Evolutionary conservation across 2,888 invertebrate species (phyloP).

Genomic region (Holacanthella duospinosa): DNA sequence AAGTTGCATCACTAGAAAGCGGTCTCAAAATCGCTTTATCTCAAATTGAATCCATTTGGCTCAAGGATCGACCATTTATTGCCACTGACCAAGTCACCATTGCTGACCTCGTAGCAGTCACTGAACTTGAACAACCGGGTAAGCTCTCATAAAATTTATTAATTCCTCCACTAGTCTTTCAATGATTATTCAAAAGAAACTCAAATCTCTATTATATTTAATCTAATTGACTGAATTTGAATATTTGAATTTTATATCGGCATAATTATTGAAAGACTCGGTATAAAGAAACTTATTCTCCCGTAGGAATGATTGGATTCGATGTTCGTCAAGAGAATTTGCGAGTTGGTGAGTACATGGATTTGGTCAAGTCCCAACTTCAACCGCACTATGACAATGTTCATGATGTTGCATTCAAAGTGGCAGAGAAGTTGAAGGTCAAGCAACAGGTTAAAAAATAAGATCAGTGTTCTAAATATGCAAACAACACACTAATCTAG

Average conservation of each 20-base stretch:
- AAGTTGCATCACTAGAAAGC: not conserved
- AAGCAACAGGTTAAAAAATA: not conserved
- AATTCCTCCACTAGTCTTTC: not conserved
- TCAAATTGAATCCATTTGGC: slow-evolving; percentile 31
- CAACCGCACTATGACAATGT: not conserved
- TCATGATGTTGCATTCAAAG: not conserved
- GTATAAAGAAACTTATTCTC: no score
- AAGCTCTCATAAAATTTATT: not conserved
- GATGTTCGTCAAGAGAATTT: not conserved
- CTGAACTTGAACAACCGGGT: slow-evolving; percentile 40
- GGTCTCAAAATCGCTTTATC: not conserved
- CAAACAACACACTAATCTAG: not conserved
- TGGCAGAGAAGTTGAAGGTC: not conserved
- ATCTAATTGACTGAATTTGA: no score
- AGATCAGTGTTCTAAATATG: no score
- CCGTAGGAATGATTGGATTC: not conserved
- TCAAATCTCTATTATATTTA: not conserved
- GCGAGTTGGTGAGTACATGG: not conserved
- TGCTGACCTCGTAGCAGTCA: slow-evolving; percentile 39
- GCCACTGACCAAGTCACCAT: slow-evolving; percentile 35
- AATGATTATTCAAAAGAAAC: no score
- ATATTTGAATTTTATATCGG: not conserved
- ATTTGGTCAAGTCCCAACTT: not conserved
- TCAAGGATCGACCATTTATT: slow-evolving; percentile 26
- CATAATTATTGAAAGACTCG: no score